Evolutionary conservation across 2,113 vertebrate genomes (phyloP), one percentile per base, ranked within the genome.

Genomic region (Deroptyus accipitrinus): DNA sequence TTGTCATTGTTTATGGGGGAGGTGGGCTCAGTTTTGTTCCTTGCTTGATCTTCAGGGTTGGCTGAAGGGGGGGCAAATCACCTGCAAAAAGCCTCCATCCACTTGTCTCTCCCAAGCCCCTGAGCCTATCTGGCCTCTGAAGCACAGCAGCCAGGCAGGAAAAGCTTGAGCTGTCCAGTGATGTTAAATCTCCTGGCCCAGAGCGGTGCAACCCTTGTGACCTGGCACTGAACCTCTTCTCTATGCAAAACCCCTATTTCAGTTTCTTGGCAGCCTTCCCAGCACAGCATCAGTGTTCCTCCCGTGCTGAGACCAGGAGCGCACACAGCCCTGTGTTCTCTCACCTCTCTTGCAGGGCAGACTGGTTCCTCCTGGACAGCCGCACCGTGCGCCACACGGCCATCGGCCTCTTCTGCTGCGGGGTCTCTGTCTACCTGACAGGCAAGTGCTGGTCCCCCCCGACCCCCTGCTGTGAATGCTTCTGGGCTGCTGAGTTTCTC

Each of bases 321-420:
- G 1, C 2, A 3, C 6, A 3, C 37, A 30, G 17, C 8, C 8
- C 37, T 4, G 9, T 6, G 57, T 7, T 39, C 30, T 27, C 39
- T 59, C 37, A 2, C 4, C 51, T 88, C 4, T 89, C 74, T 41
- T 66, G 68, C 97, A 99, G 99, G 97, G 98, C 98, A 18, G 98
- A 98, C 84, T 99, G 99, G 98, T 99, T 99, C 94, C 98, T 99
- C 4, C 81, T 98, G 88, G 98, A 99, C 74, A 98, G 98, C 97
- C 98, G 98, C 52, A 93, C 70, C 6, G 97, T 99, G 37, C 98
- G 99, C 23, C 99, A 99, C 39, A 80, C 97, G 4, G 98, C 99
- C 18, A 91, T 99, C 8, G 98, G 99, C 75, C 97, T 99, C 48
- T 99, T 99, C 97, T 99, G 99, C 96, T 98, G 98, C 1, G 99